Base-by-base conservation (phyloP, 2,113 vertebrate genomes). In the Aleadryas rufinucha region DNA sequence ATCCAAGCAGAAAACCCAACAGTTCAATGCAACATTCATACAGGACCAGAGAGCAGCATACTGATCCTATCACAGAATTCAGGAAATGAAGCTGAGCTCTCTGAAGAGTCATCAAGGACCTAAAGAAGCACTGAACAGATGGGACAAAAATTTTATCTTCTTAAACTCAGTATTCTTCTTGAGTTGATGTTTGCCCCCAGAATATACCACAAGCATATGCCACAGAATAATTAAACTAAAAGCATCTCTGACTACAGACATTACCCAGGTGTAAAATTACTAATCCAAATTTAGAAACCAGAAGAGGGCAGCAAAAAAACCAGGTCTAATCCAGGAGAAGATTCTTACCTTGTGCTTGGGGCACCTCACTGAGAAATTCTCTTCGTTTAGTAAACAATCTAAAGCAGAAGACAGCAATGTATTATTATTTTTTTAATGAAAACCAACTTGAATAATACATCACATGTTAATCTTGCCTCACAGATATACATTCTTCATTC, bases 271-370 rank as follows among this genome's bases (percentile, higher is more conserved):
- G 57, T 50, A 87, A 87, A 87, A 90, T 69, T 79, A 68, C 24
- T 82, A 66, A 84, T 54, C 33, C 80, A 68, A 85, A 52, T 59
- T 54, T 59, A 79, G 42, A 84, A 42, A 80, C 33, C 86, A 92
- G 60, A 66, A 91, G 90, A 88, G 31, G 64, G 50, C 68, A 92
- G 68, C 35, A 91, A 74, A 79, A 86, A 84, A 85, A 56, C 2
- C 68, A 65, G 50, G 15, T 45, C 26, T 74, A 72, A 57, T 37
- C 21, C 50, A 80, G 72, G 65, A 84, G 16, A 44, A 15, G 89
- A 78, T 66, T 90, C 98, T 98, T 98, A 99, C 99, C 99, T 99
- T 99, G 99, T 99, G 99, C 99, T 99, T 99, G 97, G 99, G 99
- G 99, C 99, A 99, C 96, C 99, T 99, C 98, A 99, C 98, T 70